Conservation (phyloP, 2,113 vertebrate genomes). For the Nothoprocta perdicaria region DNA sequence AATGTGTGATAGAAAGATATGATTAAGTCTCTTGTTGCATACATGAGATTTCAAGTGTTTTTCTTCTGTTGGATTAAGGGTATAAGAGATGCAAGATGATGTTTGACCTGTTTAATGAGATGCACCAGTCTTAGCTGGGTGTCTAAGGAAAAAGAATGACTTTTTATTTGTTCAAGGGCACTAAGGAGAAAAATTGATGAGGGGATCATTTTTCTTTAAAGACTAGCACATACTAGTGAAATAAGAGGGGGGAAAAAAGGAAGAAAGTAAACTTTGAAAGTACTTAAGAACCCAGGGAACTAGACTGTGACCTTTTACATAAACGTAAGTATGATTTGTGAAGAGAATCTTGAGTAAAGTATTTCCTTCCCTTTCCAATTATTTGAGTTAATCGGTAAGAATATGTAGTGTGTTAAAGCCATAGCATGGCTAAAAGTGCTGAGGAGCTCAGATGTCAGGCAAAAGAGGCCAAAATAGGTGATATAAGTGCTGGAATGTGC, state of each 20-base stretch:
- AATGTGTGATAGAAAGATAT: neutral
- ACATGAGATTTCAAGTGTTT: neutral
- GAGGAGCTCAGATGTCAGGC: neutral
- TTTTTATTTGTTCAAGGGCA: neutral
- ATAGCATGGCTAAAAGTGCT: neutral
- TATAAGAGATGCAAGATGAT: neutral
- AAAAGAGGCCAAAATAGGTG: neutral
- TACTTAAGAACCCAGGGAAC: neutral
- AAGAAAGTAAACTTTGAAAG: neutral
- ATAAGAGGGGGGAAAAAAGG: neutral
- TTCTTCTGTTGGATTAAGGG: neutral
- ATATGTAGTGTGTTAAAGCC: neutral
- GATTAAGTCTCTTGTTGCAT: neutral
- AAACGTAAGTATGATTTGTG: constrained; percentile 9
- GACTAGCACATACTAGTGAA: neutral
- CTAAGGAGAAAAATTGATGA: neutral
- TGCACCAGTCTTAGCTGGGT: neutral
- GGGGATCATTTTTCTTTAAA: neutral
- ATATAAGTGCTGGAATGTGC: neutral
- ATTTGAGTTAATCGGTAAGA: neutral
- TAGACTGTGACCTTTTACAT: neutral
- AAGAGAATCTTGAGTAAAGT: constrained; percentile 31
- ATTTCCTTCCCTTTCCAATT: constrained; percentile 36
- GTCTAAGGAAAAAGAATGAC: neutral
- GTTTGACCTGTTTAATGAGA: neutral